These are phyloP conservation scores for Dolichotis patagonum DNA, from an alignment of 2,113 vertebrate species.

Conservation along the genomic window DNA sequence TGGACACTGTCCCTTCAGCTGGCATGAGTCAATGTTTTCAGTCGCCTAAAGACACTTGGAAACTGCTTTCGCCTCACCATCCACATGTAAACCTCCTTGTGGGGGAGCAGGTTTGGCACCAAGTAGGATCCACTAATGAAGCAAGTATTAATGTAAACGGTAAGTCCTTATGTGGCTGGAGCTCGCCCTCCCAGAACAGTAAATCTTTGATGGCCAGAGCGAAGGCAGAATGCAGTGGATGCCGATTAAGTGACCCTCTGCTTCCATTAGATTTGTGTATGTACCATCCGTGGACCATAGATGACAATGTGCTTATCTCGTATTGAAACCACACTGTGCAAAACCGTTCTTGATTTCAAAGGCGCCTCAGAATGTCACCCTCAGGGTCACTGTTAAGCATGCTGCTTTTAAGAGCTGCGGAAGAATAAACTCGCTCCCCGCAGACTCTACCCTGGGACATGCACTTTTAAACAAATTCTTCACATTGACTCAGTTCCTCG, in stretches of 20 bases:
- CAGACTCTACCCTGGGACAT: conserved; percentile 45
- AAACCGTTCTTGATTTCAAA: conserved; percentile 57
- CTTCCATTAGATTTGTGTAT: neutral
- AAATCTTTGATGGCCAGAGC: neutral
- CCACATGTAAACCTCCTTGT: conserved; percentile 16
- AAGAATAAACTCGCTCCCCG: conserved; percentile 67
- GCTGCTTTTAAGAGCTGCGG: conserved; percentile 63
- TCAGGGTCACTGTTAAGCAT: conserved; percentile 56
- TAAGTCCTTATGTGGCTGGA: conserved; percentile 54
- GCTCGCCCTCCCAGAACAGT: neutral
- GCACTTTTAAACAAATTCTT: conserved; percentile 67
- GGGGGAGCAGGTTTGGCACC: neutral
- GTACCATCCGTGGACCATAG: neutral
- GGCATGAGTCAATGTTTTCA: neutral
- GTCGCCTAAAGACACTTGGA: conserved; percentile 46
- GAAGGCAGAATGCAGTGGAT: neutral
- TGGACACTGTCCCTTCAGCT: neutral
- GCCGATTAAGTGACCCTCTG: neutral
- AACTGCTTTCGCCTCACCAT: conserved; percentile 39
- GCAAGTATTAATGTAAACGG: conserved; percentile 48
- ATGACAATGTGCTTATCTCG: conserved; percentile 33
- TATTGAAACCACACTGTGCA: conserved; percentile 55
- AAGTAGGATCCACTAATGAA: conserved; percentile 58
- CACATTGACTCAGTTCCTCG: conserved; percentile 60
- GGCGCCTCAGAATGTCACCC: conserved; percentile 17